Evolutionary conservation across 2,113 vertebrate species (phyloP), one percentile per base, ranked within the genome.

Genomic region (Melierax canorus): DNA sequence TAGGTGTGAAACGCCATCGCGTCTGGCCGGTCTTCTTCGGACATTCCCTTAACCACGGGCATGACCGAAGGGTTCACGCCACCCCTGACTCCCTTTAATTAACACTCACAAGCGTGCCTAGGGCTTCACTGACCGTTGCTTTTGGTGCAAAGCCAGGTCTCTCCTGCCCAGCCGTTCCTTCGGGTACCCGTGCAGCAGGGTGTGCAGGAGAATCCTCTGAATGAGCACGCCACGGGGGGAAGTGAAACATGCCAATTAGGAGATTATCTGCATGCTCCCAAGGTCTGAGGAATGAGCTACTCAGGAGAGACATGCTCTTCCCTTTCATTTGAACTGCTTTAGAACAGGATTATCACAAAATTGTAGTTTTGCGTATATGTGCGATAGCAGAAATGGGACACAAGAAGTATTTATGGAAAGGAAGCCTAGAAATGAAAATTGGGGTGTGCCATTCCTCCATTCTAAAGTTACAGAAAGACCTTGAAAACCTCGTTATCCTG

Each of bases 191-290:
- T 29, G 36, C 68, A 64, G 63, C 53, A 78, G 79, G 17, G 30
- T 43, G 46, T 50, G 79, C 30, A 7, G 56, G 78, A 58, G 68
- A 63, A 79, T 90, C 64, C 45, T 95, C 91, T 81, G 76, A 92
- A 84, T 69, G 89, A 93, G 73, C 59, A 60, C 66, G 21, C 75
- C 77, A 19, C 16, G 56, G 73, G 78, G 81, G 72, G 32, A 63
- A 91, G 46, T 51, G 39, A 71, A 96, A 69, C 46, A 6, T 66
- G 92, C 79, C 74, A 86, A 55, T 92, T 92, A 84, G 69, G 92
- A 64, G 69, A 91, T 97, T 74, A 95, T 78, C 68, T 87, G 72
- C 74, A 59, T 88, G 5, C 73, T 86, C 79, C 90, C 59, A 81
- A 71, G 63, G 59, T 55, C 34, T 12, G 77, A 94, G 55, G 72